Evolutionary conservation across 2,888 invertebrate genomes (phyloP), one percentile per base, ranked within the genome.

Genomic region (Leucophenga montana): DNA sequence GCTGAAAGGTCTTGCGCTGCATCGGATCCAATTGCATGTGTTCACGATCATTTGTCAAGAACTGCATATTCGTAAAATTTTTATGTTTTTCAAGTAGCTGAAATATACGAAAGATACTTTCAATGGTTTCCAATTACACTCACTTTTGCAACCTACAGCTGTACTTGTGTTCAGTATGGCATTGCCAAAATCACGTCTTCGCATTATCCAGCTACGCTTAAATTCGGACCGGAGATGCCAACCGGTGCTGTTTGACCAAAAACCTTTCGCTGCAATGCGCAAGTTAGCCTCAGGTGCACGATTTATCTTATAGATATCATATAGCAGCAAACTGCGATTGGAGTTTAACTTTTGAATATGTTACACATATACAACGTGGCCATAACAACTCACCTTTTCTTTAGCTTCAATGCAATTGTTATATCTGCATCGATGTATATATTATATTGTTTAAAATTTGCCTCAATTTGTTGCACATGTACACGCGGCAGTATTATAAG

Each of bases 1-100:
- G 66, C 14, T 86, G 83, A 73, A 78, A 87, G 0, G 81, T 80
- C 66, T 86, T 86, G 1, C 88, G 81, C 69, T 86, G 87, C 87
- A 88, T 87, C 0, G 83, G 74, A 73, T 87, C 87, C 16, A 80
- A 69, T 22, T 86, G 83, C 54, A 78, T 73, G n/a, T 78, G 66
- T 2, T 78, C 56, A 11, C 68, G 61, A 11, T 78, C 69, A 59
- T 86, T 79, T 9, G 67, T 68, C 46, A 86, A 69, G 68, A 80
- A 80, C 0, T 72, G 73, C 54, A 77, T 61, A 18, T 71, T 68
- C 6, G 76, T 71, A 44, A 76, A 54, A 39, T 69, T 74, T 0
- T 33, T n/a, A 1, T 84, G 84, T 54, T 84, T 84, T 31, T 85
- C 85, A 4, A 68, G 69, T 9, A 86, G 13, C 85, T 85, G 27